These are phyloP conservation scores for Drosophila hydei DNA, from an alignment of 1,140 invertebrate genomes.

Conservation along the genomic window DNA sequence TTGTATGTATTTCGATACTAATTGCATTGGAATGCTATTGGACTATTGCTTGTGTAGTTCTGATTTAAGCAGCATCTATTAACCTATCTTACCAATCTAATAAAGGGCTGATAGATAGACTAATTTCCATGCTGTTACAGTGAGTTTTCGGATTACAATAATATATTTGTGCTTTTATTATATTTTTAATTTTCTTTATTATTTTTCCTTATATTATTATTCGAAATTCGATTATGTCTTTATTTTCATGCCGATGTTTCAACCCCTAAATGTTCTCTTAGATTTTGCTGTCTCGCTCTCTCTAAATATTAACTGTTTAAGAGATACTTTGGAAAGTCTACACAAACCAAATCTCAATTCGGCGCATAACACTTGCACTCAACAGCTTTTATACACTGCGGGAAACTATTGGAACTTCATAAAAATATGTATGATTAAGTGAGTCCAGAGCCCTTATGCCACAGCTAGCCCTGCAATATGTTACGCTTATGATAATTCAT, in stretches of 20 bases:
- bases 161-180: neutral
- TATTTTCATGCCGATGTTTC: constrained; percentile 20
- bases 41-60: too few relatives aligned
- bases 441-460: neutral
- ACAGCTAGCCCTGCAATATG: too few relatives aligned
- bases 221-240: constrained; percentile 34
- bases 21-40: constrained; percentile 57
- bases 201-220: neutral
- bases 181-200: neutral
- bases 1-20: constrained; percentile 35
- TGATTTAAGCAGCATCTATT: neutral
- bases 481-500: too few relatives aligned
- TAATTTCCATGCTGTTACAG: constrained; percentile 45
- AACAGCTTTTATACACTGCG: constrained; percentile 57
- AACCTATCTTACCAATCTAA: neutral
- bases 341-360: constrained; percentile 43
- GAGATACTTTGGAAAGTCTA: constrained; percentile 40
- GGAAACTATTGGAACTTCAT: neutral
- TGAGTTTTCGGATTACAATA: constrained; percentile 17
- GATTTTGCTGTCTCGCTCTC: constrained; percentile 38
- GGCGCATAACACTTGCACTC: neutral
- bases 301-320: constrained; percentile 19
- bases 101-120: neutral
- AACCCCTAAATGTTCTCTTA: constrained; percentile 48
- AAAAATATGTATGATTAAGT: neutral